A percentile compares a stretch with the other conserved stretches of the same genome.
Evolutionary conservation across 2,113 vertebrate species (phyloP).

Genomic region (Lasiurus borealis): DNA sequence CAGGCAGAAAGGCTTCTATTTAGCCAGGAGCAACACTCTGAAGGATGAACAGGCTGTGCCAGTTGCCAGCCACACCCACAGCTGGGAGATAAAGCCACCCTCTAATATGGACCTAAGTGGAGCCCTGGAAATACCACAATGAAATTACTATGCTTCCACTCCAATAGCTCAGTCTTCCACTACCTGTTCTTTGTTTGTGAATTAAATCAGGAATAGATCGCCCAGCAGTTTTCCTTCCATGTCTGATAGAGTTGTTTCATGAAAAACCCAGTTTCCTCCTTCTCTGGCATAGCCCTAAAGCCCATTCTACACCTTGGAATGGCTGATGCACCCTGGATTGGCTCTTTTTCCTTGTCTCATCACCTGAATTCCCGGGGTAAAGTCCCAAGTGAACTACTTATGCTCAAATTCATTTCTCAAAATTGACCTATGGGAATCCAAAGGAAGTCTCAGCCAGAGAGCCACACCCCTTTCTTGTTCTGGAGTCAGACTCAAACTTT

Average conservation of each 20-base stretch:
- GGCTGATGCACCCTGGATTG: rapidly evolving
- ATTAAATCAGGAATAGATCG: too few species aligned
- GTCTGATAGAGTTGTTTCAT: too few species aligned
- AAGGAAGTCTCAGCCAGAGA: not conserved
- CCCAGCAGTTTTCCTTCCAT: not conserved
- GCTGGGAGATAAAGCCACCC: not conserved
- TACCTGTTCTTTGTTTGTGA: not conserved
- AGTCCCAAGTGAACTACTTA: not conserved
- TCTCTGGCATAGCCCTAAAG: not conserved
- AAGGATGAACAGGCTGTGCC: not conserved
- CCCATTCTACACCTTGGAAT: not conserved
- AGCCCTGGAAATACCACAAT: not conserved
- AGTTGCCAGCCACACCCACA: not conserved
- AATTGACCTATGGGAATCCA: not conserved
- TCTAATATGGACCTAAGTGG: too few species aligned
- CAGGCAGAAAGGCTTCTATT: not conserved
- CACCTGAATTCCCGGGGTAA: not conserved
- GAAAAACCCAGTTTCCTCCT: not conserved
- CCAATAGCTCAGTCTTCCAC: rapidly evolving
- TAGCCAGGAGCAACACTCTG: not conserved
- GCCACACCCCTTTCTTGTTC: not conserved
- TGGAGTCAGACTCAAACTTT: not conserved
- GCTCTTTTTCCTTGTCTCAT: not conserved
- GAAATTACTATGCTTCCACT: not conserved
- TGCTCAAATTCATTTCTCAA: not conserved